Conservation (phyloP, 1,140 invertebrate genomes). For the Cephus cinctus region DNA sequence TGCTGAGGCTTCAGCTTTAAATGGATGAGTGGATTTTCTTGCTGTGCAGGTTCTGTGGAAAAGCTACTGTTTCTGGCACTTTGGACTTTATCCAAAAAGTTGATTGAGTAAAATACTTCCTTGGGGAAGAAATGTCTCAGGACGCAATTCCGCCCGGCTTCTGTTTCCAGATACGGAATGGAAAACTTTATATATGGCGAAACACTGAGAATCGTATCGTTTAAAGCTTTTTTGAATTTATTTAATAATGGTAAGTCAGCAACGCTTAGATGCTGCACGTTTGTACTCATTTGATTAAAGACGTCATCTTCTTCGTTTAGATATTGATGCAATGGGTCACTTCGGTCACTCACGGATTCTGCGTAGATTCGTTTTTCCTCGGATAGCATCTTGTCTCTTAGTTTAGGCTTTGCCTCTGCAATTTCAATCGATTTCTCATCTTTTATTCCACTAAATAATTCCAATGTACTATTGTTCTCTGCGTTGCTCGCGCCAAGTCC, state of each 20-base stretch:
- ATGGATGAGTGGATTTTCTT: slow-evolving; percentile 19
- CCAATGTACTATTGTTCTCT: slow-evolving; percentile 22
- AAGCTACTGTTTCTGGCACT: slow-evolving; percentile 26
- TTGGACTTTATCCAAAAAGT: slow-evolving; percentile 49
- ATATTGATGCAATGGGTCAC: slow-evolving; percentile 75
- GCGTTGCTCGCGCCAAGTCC: slow-evolving; percentile 4
- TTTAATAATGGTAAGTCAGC: slow-evolving; percentile 65
- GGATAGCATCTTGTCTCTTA: slow-evolving; percentile 37
- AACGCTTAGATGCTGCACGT: slow-evolving; percentile 50
- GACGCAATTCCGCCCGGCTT: slow-evolving; percentile 73
- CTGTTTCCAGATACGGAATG: slow-evolving; percentile 87
- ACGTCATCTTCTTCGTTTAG: slow-evolving; percentile 61
- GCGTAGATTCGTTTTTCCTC: slow-evolving; percentile 58
- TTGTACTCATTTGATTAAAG: slow-evolving; percentile 33
- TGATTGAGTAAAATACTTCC: slow-evolving; percentile 76
- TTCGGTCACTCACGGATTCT: slow-evolving; percentile 66
- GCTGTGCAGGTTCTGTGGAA: slow-evolving; percentile 14
- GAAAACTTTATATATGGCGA: slow-evolving; percentile 85
- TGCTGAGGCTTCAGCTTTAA: slow-evolving; percentile 58
- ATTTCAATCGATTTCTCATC: slow-evolving; percentile 4
- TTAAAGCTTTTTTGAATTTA: slow-evolving; percentile 73
- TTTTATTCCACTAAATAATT: slow-evolving; percentile 23
- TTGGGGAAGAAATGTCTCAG: slow-evolving; percentile 76
- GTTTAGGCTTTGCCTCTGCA: slow-evolving; percentile 22
- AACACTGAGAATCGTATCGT: slow-evolving; percentile 75